phyloP scores from a whole-genome alignment of 2,797 vertebrate genomes.

The Falco biarmicus region DNA sequence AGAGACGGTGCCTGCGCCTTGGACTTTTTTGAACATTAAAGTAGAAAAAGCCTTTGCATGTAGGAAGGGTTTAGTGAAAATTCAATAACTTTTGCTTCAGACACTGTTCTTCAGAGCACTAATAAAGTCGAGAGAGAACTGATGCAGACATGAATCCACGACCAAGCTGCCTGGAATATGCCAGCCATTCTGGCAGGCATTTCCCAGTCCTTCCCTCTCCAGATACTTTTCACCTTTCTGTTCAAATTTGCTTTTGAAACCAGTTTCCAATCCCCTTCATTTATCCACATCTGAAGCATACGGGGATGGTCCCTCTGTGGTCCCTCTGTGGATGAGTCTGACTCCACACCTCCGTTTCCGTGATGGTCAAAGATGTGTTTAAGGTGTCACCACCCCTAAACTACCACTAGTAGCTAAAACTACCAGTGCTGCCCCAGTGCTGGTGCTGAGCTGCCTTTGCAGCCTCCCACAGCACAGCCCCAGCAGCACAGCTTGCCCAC shows the following conservation, averaged over 20 bases:
- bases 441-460: not conserved
- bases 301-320: not conserved
- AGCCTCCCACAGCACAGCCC: not conserved
- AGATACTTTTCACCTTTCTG: not conserved
- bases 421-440: rapidly evolving
- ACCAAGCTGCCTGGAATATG: slow-evolving; percentile 26
- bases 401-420: not conserved
- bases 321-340: not conserved
- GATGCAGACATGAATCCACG: slow-evolving; percentile 8
- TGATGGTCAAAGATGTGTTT: not conserved
- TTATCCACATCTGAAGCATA: not conserved
- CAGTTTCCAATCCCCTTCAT: not conserved
- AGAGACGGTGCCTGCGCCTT: slow-evolving; percentile 58
- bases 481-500: rapidly evolving
- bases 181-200: not conserved
- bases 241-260: not conserved
- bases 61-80: slow-evolving; percentile 80
- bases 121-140: slow-evolving; percentile 72
- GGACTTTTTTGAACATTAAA: slow-evolving; percentile 78
- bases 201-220: not conserved
- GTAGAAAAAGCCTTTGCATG: slow-evolving; percentile 70
- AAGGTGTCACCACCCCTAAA: not conserved
- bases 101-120: slow-evolving; percentile 69
- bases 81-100: slow-evolving; percentile 76
- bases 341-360: rapidly evolving